Conservation (phyloP, 2,797 vertebrate species). For the Eleutherodactylus coqui region DNA sequence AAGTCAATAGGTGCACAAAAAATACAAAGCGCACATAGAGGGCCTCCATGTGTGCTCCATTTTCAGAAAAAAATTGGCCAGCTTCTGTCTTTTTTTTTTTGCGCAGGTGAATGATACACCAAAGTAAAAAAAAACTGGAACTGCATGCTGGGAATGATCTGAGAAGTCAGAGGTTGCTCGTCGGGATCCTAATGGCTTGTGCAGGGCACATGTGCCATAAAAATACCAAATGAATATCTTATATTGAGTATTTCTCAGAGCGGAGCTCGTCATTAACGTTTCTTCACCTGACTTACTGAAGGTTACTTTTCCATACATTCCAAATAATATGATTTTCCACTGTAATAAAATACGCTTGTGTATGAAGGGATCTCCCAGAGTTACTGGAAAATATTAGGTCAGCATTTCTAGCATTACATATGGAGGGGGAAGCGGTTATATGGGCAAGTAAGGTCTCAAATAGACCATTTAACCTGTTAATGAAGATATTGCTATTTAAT, state of each 20-base stretch:
- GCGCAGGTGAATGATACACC: no score
- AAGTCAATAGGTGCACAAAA: no score
- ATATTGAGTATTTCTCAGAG: background rate
- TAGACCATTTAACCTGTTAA: conserved; percentile 4
- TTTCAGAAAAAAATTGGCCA: no score
- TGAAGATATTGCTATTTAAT: background rate
- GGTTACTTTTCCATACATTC: conserved; percentile 38
- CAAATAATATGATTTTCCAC: conserved; percentile 33
- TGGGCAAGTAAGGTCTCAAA: background rate
- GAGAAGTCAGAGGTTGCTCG: background rate
- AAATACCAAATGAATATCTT: conserved; percentile 5
- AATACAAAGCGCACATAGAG: no score
- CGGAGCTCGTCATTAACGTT: conserved; percentile 9
- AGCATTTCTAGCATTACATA: background rate
- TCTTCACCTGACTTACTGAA: conserved; percentile 23
- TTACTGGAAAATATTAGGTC: conserved; percentile 29
- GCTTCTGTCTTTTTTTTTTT: no score
- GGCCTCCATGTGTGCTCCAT: no score
- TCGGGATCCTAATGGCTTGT: conserved; percentile 34
- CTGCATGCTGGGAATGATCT: background rate
- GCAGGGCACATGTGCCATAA: background rate
- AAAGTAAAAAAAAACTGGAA: no score
- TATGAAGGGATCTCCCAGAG: conserved; percentile 10
- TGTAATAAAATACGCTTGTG: conserved; percentile 33
- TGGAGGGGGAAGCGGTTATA: background rate